Evolutionary conservation across 2,797 vertebrate species (phyloP).

Genomic region (Onychomys torridus): DNA sequence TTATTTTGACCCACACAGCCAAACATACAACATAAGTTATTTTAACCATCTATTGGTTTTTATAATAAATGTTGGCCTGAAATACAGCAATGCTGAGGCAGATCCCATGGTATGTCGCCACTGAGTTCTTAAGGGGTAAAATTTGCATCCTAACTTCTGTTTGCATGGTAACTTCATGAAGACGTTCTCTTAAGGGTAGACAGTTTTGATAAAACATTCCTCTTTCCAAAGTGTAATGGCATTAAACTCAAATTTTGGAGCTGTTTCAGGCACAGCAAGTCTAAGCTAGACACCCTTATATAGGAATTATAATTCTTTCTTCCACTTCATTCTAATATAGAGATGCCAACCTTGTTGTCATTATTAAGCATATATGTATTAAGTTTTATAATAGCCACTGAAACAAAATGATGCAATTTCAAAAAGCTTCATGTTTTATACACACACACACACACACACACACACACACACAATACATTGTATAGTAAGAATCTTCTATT

Average conservation of each 20-base stretch:
- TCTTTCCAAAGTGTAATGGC: slow-evolving; percentile 33
- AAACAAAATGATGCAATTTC: slow-evolving; percentile 55
- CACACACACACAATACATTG: too few species aligned
- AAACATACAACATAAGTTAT: not conserved
- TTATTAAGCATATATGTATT: not conserved
- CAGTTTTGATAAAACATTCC: not conserved
- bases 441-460: too few species aligned
- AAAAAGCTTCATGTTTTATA: not conserved
- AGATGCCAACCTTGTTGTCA: not conserved
- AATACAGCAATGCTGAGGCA: not conserved
- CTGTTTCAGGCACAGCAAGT: not conserved
- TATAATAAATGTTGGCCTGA: slow-evolving; percentile 24
- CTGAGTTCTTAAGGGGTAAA: not conserved
- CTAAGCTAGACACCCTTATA: not conserved
- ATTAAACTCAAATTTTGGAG: slow-evolving; percentile 26
- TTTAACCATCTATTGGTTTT: not conserved
- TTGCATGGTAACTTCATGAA: not conserved
- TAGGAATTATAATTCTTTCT: slow-evolving; percentile 17
- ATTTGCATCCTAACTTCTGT: not conserved
- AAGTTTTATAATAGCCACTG: not conserved
- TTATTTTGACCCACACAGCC: not conserved
- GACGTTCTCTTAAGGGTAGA: not conserved
- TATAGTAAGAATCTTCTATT: not conserved
- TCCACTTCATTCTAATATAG: slow-evolving; percentile 17
- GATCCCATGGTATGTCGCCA: not conserved